These are phyloP conservation scores for Bergia puertoricense DNA, from an alignment of 92 coral and sea anemone genomes.

Conservation along the genomic window DNA sequence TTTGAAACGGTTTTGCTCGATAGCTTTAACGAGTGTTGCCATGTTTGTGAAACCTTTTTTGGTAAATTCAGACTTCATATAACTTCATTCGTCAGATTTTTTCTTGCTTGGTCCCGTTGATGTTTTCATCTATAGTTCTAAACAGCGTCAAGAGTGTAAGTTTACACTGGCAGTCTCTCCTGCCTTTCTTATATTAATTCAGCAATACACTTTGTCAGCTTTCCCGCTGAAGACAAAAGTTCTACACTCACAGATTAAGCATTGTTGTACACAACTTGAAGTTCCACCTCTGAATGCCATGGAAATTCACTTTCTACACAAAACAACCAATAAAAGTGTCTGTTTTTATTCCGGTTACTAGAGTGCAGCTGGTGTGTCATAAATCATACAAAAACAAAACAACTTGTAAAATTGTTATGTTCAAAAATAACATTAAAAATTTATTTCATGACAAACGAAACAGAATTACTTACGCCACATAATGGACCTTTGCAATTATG, in stretches of 20 bases:
- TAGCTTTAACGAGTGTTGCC: conserved; percentile 69
- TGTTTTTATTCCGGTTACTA: background rate
- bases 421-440: conserved; percentile 12
- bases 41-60: conserved; percentile 21
- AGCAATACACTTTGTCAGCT: background rate
- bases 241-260: background rate
- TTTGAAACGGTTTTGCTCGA: conserved; percentile 64
- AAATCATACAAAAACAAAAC: conserved; percentile 1
- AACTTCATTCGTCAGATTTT: background rate
- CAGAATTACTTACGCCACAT: background rate
- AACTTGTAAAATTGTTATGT: background rate
- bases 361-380: background rate
- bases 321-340: too few relatives aligned
- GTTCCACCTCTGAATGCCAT: background rate
- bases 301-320: background rate
- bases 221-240: background rate
- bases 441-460: background rate
- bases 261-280: background rate
- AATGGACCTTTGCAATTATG: background rate
- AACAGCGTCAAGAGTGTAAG: background rate
- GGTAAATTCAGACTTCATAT: background rate
- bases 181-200: background rate
- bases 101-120: background rate
- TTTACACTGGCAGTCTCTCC: background rate
- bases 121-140: background rate